Evolutionary conservation across 2,797 vertebrate species (phyloP), one percentile per base, ranked within the genome.

Genomic region (Propithecus perrieri): DNA sequence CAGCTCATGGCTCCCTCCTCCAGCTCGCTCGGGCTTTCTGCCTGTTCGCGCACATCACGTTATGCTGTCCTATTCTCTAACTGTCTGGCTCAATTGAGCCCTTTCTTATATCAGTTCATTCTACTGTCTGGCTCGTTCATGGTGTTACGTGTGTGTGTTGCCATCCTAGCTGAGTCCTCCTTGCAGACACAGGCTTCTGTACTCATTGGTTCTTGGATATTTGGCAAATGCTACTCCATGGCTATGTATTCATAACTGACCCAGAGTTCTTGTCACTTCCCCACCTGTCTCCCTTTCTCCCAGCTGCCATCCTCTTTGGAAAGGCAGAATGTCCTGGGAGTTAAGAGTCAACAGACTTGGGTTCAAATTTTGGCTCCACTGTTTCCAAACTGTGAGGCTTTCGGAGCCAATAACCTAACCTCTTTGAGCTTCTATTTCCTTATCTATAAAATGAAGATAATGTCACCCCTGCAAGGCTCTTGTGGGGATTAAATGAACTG

Each of bases 401-500:
- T 65, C 28, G 9, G 33, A 94, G 85, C 85, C 86, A 67, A 18
- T 7, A 79, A 55, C 33, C 92, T 90, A 63, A 86, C 28, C 26
- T 85, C 50, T 69, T 41, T 83, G 91, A 67, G 85, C 50, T 90
- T 90, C 86, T 35, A 3, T 85, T 57, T 97, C 76, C 78, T 95
- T 85, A 35, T 67, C 85, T 67, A 28, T 76, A 38, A 43, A 57
- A 55, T 53, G 83, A 65, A 94, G 95, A 17, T 48, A 20, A 38
- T 35, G 7, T 88, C 65, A 24, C 46, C 50, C 85, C 71, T 41
- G 20, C 57, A 80, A 85, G 67, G 53, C 65, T 90, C 9, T 74
- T 67, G n/a, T 48, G 63, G 88, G 89, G 50, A 85, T 89, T 89
- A 76, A 97, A 81, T 85, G 86, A 93, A 84, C 55, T 33, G 15